These are phyloP conservation scores for Malurus splendens DNA, from an alignment of 2,797 vertebrate genomes.

Conservation along the genomic window DNA sequence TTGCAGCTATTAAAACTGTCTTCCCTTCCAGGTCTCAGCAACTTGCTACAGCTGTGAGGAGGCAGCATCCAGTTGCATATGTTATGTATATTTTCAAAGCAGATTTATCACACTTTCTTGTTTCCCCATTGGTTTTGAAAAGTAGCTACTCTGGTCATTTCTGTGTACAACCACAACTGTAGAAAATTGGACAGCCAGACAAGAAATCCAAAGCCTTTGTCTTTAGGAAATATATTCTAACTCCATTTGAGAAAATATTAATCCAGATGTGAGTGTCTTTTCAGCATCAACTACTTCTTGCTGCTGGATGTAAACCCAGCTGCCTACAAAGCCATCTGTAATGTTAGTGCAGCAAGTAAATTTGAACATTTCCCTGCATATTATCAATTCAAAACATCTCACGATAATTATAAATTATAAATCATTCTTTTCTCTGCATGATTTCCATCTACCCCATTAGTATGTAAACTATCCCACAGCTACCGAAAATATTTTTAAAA, in stretches of 20 bases:
- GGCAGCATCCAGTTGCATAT: background rate
- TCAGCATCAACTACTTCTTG: background rate
- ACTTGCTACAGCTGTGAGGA: background rate
- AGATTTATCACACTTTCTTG: too few species aligned
- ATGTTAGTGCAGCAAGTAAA: background rate
- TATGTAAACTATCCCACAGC: background rate
- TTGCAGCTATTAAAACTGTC: background rate
- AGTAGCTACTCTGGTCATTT: background rate
- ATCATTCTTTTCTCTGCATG: background rate
- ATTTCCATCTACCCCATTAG: background rate
- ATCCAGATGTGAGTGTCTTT: background rate
- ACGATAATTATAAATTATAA: background rate
- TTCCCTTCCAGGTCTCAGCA: background rate
- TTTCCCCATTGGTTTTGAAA: background rate
- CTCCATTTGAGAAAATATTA: background rate
- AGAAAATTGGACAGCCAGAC: background rate
- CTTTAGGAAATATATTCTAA: background rate
- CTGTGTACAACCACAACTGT: background rate
- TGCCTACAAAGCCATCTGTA: background rate
- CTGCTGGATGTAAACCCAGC: background rate
- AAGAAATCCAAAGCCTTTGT: background rate
- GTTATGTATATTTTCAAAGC: background rate
- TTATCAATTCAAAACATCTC: slow-evolving; percentile 2
- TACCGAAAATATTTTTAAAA: slow-evolving; percentile 21
- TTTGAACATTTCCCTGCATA: background rate